phyloP scores from a whole-genome alignment of 2,888 invertebrate genomes.

The Eulithis testata region DNA sequence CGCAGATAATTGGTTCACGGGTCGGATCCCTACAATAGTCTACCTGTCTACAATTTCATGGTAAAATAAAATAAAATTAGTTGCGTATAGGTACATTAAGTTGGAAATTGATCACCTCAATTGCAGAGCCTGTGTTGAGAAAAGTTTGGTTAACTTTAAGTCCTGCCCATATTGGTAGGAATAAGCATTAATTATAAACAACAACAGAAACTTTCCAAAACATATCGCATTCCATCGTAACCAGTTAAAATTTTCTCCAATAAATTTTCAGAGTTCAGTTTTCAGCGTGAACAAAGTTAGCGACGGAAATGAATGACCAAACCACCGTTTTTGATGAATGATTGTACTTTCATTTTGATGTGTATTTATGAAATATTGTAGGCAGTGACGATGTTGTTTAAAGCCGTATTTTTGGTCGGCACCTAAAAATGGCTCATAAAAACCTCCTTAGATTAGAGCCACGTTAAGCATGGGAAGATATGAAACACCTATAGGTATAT shows the following conservation, averaged over 20 bases:
- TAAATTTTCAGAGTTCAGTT: constrained; percentile 56
- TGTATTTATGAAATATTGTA: background rate
- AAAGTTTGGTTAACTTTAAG: background rate
- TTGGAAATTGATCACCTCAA: background rate
- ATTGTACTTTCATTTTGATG: constrained; percentile 1
- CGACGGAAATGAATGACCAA: constrained; percentile 51
- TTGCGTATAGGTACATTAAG: background rate
- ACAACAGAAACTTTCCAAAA: constrained; percentile 7
- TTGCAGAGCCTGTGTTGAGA: too few relatives aligned
- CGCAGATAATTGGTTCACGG: constrained; percentile 20
- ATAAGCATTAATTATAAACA: constrained; percentile 14
- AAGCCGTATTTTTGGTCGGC: background rate
- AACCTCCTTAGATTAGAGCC: too few relatives aligned
- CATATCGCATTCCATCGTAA: constrained; percentile 12
- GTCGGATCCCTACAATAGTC: constrained; percentile 2
- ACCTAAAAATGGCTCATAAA: too few relatives aligned
- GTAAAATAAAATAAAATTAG: background rate
- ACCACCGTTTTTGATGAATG: constrained; percentile 26
- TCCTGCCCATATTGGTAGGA: background rate
- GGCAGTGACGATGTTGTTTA: background rate
- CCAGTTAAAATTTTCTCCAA: constrained; percentile 50
- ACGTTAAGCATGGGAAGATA: too few relatives aligned
- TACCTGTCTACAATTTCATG: background rate
- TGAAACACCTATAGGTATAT: too few relatives aligned
- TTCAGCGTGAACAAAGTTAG: constrained; percentile 46